Base-by-base conservation (phyloP, 2,113 vertebrate species). In the Strix aluco region DNA sequence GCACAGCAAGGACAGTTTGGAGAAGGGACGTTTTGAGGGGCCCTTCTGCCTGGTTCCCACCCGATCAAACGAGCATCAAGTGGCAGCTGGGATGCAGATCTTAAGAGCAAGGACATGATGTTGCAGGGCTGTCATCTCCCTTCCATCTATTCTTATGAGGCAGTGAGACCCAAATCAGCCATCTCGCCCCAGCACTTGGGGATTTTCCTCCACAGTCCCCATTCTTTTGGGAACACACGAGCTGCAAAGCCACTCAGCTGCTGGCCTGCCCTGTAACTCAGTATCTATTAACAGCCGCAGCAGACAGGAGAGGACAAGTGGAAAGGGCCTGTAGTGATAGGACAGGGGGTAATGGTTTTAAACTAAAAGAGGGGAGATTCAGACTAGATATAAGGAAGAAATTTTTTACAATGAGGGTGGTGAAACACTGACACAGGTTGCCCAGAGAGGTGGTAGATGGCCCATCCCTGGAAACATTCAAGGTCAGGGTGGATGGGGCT, bases 371-470 rank as follows among this genome's bases (percentile, higher is more conserved):
- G 6, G 17, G 9, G 0, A 49, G 25, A 52, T 30, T 66, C 9
- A 26, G 32, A 16, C 7, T 18, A 36, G 32, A 11, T 16, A 4
- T 4, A 29, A 65, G 19, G 34, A 59, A 72, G 22, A 72, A 5
- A 7, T 44, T 2, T 23, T 51, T 71, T 16, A 36, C 0, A 0
- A 0, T 38, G 65, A 29, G 8, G 3, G 36, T 52, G 38, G 18
- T 66, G 51, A 14, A 4, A 23, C 21, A 1, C 21, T 34, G 65
- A 6, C 18, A 2, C 12, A 38, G 15, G 26, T 63, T 57, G 17
- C 17, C 38, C 49, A 32, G 42, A 51, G 30, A 29, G 18, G 36
- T 16, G 36, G 51, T 13, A 0, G 7, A 51, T 19, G 36, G 3
- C 12, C 13, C 18, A 58, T 44, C 22, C 12, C 27, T 85, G 58